These are phyloP conservation scores for Nephrotoma appendiculata DNA, from an alignment of 2,888 invertebrate species.

Conservation along the genomic window DNA sequence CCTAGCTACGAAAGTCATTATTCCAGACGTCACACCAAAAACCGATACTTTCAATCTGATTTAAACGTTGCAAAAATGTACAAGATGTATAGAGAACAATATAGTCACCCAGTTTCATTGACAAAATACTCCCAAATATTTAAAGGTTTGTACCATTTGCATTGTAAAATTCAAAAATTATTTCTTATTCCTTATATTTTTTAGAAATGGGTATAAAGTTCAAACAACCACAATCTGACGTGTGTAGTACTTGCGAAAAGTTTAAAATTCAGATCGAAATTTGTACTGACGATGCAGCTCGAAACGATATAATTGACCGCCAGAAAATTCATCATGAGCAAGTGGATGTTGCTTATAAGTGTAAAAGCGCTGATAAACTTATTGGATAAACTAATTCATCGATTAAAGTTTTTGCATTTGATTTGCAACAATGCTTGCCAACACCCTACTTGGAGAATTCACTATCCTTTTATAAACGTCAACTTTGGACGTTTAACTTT, in stretches of 20 bases:
- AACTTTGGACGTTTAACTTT: neutral
- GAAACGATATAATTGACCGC: neutral
- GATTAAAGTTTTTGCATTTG: neutral
- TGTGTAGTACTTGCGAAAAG: neutral
- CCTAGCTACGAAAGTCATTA: neutral
- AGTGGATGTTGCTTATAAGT: neutral
- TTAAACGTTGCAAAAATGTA: too few species aligned
- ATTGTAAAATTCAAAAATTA: neutral
- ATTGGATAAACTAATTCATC: neutral
- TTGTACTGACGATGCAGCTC: neutral
- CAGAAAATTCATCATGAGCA: neutral
- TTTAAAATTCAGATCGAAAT: neutral
- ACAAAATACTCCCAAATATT: too few species aligned
- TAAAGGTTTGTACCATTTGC: neutral
- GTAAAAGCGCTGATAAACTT: neutral
- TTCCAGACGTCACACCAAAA: neutral
- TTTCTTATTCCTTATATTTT: neutral
- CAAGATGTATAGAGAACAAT: too few species aligned
- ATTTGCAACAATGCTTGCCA: neutral
- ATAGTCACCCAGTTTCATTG: too few species aligned
- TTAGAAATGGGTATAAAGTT: neutral
- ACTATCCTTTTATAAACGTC: neutral
- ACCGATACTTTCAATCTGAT: neutral
- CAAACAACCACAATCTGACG: neutral
- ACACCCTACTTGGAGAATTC: neutral